These are phyloP conservation scores for Polydrusus pterygomalis DNA, from an alignment of 2,888 invertebrate genomes.

Conservation along the genomic window DNA sequence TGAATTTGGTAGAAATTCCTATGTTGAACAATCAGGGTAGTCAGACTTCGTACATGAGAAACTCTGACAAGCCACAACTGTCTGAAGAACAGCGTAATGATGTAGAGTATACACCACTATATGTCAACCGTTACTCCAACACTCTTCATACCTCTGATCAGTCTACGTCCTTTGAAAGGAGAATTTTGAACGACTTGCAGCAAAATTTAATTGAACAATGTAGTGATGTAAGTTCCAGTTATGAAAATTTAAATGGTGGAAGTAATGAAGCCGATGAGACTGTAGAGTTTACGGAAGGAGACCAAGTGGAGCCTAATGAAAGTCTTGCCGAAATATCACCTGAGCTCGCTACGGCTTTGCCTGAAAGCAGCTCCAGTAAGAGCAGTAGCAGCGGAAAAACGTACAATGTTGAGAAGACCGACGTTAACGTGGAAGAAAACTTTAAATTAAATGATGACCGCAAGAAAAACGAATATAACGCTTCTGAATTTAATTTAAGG, in stretches of 20 bases:
- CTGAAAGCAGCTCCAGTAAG: conserved; percentile 9
- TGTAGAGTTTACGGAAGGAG: conserved; percentile 55
- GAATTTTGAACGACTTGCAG: conserved; percentile 59
- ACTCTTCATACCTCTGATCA: conserved; percentile 52
- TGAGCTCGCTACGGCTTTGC: conserved; percentile 38
- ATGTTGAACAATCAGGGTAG: conserved; percentile 58
- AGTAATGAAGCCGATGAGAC: conserved; percentile 35
- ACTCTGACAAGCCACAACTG: conserved; percentile 49
- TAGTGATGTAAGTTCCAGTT: not conserved
- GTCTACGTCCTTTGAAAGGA: conserved; percentile 57
- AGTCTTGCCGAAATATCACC: conserved; percentile 57
- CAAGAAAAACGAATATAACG: too few species aligned
- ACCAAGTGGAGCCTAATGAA: conserved; percentile 57
- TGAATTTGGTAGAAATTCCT: conserved; percentile 61
- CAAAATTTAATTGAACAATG: conserved; percentile 58
- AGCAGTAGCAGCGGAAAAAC: conserved; percentile 18
- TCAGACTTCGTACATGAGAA: conserved; percentile 65
- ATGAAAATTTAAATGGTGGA: not conserved
- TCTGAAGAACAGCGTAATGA: conserved; percentile 36
- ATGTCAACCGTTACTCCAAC: conserved; percentile 53
- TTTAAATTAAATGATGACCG: not conserved
- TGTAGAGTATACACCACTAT: conserved; percentile 59
- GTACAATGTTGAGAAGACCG: not conserved
- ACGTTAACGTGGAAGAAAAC: not conserved
- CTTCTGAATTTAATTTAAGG: too few species aligned